A percentile compares a stretch with the other conserved stretches of the same genome.
phyloP scores from a whole-genome alignment of 1,140 invertebrate genomes.

The Calosoma granatense region DNA sequence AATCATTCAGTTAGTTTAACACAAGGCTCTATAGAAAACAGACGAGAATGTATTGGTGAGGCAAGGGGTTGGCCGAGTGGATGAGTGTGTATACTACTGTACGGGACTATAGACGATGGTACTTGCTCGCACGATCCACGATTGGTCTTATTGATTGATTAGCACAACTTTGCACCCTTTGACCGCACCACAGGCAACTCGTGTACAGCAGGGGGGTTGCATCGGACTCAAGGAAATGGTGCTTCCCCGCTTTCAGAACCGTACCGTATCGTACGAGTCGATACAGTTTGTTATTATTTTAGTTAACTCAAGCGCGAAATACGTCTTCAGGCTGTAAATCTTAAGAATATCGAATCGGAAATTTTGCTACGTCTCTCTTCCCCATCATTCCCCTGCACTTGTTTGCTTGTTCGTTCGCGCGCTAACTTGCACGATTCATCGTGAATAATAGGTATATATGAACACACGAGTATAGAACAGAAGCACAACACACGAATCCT shows the following conservation, averaged over 20 bases:
- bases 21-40: conserved; percentile 15
- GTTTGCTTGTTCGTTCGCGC: too few relatives aligned
- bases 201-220: too few relatives aligned
- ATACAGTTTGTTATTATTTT: not conserved
- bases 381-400: too few relatives aligned
- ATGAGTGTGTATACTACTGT: too few relatives aligned
- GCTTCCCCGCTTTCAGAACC: too few relatives aligned
- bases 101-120: not conserved
- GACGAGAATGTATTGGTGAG: conserved; percentile 15
- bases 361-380: not conserved
- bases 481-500: not conserved
- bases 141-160: conserved; percentile 26
- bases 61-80: conserved; percentile 10
- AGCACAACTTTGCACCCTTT: conserved; percentile 15
- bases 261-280: too few relatives aligned
- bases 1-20: conserved; percentile 27
- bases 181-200: not conserved
- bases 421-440: too few relatives aligned
- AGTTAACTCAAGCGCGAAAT: not conserved
- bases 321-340: not conserved
- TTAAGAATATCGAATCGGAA: not conserved
- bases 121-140: conserved; percentile 10
- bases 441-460: too few relatives aligned
- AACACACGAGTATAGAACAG: not conserved
- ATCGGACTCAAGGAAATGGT: too few relatives aligned